Evolutionary conservation across 1,140 invertebrate genomes (phyloP).

Genomic region (Tetramorium alpestre): DNA sequence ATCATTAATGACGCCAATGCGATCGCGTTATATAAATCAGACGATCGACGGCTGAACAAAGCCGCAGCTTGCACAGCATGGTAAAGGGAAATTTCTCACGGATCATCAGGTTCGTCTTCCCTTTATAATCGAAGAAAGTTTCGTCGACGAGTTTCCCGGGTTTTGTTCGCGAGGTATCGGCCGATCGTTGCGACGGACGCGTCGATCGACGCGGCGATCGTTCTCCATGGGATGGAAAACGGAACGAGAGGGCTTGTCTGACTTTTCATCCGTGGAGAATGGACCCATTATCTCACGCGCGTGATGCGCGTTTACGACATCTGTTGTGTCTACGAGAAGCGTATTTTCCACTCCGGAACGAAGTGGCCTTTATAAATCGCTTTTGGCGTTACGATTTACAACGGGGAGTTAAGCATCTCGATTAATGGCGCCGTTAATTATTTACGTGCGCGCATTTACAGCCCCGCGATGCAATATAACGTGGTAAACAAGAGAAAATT

Average conservation of each 20-base stretch:
- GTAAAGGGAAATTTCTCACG: slow-evolving; percentile 53
- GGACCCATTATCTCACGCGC: slow-evolving; percentile 39
- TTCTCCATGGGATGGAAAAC: slow-evolving; percentile 5
- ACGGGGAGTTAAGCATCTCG: slow-evolving; percentile 17
- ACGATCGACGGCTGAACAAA: slow-evolving; percentile 16
- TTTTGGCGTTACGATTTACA: slow-evolving; percentile 48
- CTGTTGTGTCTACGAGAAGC: slow-evolving; percentile 46
- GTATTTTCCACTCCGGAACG: slow-evolving; percentile 13
- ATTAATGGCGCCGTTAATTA: slow-evolving; percentile 40
- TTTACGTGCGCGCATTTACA: background rate
- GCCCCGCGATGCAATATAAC: background rate
- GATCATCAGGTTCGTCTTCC: background rate
- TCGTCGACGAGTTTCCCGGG: slow-evolving; percentile 1
- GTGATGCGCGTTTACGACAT: slow-evolving; percentile 42
- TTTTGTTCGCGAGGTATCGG: slow-evolving; percentile 54
- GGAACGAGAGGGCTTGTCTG: slow-evolving; percentile 3
- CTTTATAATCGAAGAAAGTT: background rate
- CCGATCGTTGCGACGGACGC: background rate
- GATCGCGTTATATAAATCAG: slow-evolving; percentile 11
- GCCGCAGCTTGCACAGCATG: background rate
- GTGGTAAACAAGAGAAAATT: background rate
- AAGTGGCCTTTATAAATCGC: slow-evolving; percentile 43
- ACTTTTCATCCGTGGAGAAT: slow-evolving; percentile 59
- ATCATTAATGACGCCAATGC: background rate
- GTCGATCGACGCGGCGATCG: slow-evolving; percentile 3